Evolutionary conservation across 2,797 vertebrate genomes (phyloP).

Genomic region (Girardinus metallicus): DNA sequence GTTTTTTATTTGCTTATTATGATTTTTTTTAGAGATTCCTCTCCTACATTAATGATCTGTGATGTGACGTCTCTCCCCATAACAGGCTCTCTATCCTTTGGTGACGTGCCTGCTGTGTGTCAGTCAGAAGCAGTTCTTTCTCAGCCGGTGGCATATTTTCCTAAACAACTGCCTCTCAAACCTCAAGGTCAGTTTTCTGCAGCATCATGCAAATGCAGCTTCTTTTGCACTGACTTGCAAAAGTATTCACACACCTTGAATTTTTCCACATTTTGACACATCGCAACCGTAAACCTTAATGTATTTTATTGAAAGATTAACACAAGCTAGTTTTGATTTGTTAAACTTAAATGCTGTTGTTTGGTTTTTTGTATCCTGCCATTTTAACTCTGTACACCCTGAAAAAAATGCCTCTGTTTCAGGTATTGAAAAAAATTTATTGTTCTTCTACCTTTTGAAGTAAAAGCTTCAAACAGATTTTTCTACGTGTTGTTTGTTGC

Average conservation of each 20-base stretch:
- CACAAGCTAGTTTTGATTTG: not conserved
- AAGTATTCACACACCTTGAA: not conserved
- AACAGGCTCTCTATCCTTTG: slow-evolving; percentile 96
- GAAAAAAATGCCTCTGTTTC: not conserved
- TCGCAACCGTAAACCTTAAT: not conserved
- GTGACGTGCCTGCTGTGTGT: slow-evolving; percentile 97
- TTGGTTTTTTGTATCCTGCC: not conserved
- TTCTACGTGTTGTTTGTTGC: not conserved
- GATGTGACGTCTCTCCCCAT: slow-evolving; percentile 34
- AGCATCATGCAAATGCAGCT: slow-evolving; percentile 2
- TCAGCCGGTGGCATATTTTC: slow-evolving; percentile 98
- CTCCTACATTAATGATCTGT: not conserved
- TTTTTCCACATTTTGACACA: not conserved
- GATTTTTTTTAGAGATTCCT: not conserved
- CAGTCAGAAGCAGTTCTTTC: slow-evolving; percentile 98
- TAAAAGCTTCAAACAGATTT: not conserved
- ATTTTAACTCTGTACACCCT: not conserved
- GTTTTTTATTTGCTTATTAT: not conserved
- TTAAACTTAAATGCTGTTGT: not conserved
- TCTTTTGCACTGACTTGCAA: not conserved
- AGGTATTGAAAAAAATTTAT: not conserved
- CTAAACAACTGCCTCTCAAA: slow-evolving; percentile 99
- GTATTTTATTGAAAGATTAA: not conserved
- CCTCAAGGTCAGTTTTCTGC: slow-evolving; percentile 88
- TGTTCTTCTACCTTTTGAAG: not conserved